phyloP scores from a whole-genome alignment of 2,113 vertebrate genomes.

The Pogona vitticeps region DNA sequence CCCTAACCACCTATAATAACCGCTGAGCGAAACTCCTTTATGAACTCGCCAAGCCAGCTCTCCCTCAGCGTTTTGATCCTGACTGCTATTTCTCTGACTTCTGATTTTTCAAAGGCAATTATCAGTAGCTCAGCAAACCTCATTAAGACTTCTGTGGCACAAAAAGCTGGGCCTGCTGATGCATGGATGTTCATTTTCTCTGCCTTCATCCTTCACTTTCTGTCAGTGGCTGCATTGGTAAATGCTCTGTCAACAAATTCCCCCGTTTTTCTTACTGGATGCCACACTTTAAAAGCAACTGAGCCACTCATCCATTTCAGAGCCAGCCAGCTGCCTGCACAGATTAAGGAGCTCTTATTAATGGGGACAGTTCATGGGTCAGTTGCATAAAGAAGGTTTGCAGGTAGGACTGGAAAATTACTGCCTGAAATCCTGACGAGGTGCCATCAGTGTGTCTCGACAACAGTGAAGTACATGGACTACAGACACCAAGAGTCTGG shows the following conservation, averaged over 20 bases:
- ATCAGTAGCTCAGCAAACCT: neutral
- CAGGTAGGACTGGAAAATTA: too few relatives aligned
- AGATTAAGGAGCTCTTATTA: neutral
- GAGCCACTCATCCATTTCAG: neutral
- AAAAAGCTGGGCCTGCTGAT: neutral
- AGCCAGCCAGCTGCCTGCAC: neutral
- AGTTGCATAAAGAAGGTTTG: too few relatives aligned
- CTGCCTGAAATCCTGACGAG: too few relatives aligned
- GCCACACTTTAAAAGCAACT: conserved; percentile 1
- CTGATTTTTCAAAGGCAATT: conserved; percentile 10
- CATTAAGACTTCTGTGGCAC: neutral
- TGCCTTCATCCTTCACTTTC: conserved; percentile 28
- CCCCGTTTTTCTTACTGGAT: conserved; percentile 18
- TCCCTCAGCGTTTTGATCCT: neutral
- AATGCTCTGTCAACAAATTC: neutral
- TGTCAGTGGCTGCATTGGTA: neutral
- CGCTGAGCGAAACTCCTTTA: neutral
- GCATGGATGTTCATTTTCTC: neutral
- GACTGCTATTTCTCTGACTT: neutral
- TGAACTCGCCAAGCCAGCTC: neutral
- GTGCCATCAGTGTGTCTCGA: too few relatives aligned
- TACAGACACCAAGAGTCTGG: too few relatives aligned
- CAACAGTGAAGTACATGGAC: too few relatives aligned
- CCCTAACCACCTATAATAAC: neutral
- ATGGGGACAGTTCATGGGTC: too few relatives aligned